phyloP scores from a whole-genome alignment of 2,797 vertebrate genomes.

The Ispidina picta region DNA sequence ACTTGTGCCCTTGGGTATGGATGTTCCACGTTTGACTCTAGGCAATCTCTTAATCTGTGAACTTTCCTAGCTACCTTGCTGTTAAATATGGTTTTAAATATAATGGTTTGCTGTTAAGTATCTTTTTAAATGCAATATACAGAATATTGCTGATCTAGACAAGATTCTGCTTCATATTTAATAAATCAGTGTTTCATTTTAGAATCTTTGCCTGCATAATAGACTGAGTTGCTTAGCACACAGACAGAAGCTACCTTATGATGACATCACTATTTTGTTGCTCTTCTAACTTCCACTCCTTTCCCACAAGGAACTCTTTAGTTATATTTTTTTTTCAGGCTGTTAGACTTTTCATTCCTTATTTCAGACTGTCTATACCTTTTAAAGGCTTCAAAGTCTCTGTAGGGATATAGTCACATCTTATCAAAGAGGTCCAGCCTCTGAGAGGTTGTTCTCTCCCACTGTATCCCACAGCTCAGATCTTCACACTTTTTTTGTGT shows the following conservation, averaged over 20 bases:
- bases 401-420: background rate
- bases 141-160: background rate
- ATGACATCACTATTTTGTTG: background rate
- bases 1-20: background rate
- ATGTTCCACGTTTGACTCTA: background rate
- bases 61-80: background rate
- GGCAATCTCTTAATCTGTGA: background rate
- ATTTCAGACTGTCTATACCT: background rate
- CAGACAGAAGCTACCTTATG: background rate
- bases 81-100: background rate
- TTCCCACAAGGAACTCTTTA: background rate
- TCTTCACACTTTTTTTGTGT: conserved; percentile 26
- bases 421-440: conserved; percentile 24
- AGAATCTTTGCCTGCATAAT: background rate
- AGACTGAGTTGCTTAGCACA: background rate
- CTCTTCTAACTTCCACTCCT: background rate
- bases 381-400: conserved; percentile 1
- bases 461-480: conserved; percentile 9
- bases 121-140: background rate
- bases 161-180: background rate
- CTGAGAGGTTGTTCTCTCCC: conserved; percentile 31
- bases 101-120: background rate
- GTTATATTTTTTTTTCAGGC: background rate
- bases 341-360: background rate
- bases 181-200: background rate